These are phyloP conservation scores for Heterocephalus glaber DNA, from an alignment of 2,113 vertebrate genomes.

Conservation along the genomic window DNA sequence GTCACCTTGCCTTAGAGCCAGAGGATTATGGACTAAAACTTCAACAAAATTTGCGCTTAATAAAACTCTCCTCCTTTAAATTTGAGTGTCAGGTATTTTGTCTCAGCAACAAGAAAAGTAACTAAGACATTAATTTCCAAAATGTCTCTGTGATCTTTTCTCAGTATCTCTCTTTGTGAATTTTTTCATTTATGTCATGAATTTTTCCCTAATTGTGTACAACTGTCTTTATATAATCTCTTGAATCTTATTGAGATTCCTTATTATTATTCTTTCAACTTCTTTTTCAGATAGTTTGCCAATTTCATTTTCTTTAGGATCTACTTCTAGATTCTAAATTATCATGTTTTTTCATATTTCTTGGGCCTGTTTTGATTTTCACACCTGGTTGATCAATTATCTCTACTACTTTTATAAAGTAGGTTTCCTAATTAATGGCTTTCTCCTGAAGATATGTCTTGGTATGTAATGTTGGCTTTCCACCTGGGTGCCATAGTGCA, in stretches of 20 bases:
- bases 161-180: not conserved
- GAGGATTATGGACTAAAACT: no score
- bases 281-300: not conserved
- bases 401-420: not conserved
- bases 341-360: not conserved
- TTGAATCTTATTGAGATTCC: not conserved
- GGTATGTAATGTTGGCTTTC: not conserved
- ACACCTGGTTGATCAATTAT: not conserved
- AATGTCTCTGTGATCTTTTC: no score
- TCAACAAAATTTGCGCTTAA: no score
- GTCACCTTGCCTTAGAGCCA: no score
- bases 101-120: no score
- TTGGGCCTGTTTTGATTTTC: not conserved
- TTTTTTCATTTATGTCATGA: not conserved
- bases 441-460: not conserved
- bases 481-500: not conserved
- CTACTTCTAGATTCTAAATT: not conserved
- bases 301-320: not conserved
- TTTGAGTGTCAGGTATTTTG: no score
- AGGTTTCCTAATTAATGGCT: not conserved
- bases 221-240: not conserved
- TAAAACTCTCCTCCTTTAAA: no score
- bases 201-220: no score
- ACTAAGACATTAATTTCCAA: no score
- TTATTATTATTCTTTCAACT: not conserved